Percentiles rank a stretch among this genome's conserved stretches.
These are phyloP conservation scores for Drosophila ustulata DNA, from an alignment of 2,888 invertebrate species.

Conservation along the genomic window DNA sequence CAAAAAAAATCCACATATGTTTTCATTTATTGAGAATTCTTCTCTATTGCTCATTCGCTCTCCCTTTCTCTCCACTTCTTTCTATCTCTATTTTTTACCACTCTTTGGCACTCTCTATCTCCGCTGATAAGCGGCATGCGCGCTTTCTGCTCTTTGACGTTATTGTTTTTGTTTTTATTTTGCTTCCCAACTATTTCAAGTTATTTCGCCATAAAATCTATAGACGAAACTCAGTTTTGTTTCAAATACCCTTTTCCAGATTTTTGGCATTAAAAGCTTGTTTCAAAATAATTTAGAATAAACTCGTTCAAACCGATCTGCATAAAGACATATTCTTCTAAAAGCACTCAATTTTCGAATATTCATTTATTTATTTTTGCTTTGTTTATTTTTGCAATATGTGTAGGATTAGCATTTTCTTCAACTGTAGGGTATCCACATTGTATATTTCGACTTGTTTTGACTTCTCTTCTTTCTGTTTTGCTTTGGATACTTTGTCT, in stretches of 20 bases:
- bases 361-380: background rate
- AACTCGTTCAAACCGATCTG: background rate
- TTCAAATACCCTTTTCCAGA: slow-evolving; percentile 7
- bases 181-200: slow-evolving; percentile 33
- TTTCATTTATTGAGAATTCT: slow-evolving; percentile 30
- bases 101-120: slow-evolving; percentile 27
- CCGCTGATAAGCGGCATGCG: slow-evolving; percentile 54
- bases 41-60: background rate
- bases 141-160: slow-evolving; percentile 39
- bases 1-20: slow-evolving; percentile 35
- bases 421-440: slow-evolving; percentile 12
- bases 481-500: slow-evolving; percentile 25
- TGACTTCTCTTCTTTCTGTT: slow-evolving; percentile 13
- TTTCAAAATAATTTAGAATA: background rate
- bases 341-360: background rate
- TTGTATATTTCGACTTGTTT: slow-evolving; percentile 3
- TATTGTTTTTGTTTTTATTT: slow-evolving; percentile 30
- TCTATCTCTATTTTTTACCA: slow-evolving; percentile 34
- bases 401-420: background rate
- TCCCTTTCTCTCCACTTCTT: slow-evolving; percentile 1
- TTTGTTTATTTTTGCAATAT: background rate
- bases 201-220: slow-evolving; percentile 17
- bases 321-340: background rate
- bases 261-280: background rate
- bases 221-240: slow-evolving; percentile 8